A percentile compares a stretch with the other conserved stretches of the same genome.
Evolutionary conservation across 2,113 vertebrate species (phyloP).

Genomic region (Oryzias woworae): DNA sequence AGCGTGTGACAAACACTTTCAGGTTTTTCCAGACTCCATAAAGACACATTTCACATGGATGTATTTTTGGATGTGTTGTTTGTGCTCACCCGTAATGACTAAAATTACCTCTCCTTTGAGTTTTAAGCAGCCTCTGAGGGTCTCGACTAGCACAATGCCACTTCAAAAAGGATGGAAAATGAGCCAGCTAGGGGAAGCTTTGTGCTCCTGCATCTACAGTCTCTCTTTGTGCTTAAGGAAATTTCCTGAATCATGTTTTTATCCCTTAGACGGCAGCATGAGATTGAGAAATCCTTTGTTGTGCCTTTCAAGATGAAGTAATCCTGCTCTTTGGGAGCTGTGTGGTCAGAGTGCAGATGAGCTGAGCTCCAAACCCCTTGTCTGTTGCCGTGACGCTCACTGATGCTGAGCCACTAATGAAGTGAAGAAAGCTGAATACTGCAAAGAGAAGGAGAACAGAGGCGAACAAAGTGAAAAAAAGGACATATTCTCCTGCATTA

Average conservation of each 20-base stretch:
- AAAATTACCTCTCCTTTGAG: slow-evolving; percentile 22
- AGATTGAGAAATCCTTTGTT: slow-evolving; percentile 1
- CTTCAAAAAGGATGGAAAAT: background rate
- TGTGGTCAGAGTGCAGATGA: slow-evolving; percentile 6
- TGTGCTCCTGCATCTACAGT: background rate
- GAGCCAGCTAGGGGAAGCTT: slow-evolving; percentile 7
- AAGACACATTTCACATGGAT: slow-evolving; percentile 58
- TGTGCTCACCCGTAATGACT: slow-evolving; percentile 26
- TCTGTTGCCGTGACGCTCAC: slow-evolving; percentile 8
- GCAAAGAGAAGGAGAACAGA: slow-evolving; percentile 31
- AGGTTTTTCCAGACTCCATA: slow-evolving; percentile 55
- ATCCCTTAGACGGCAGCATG: background rate
- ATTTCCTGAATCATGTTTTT: slow-evolving; percentile 14
- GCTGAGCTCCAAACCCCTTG: slow-evolving; percentile 16
- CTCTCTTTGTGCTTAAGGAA: slow-evolving; percentile 4
- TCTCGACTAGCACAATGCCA: background rate
- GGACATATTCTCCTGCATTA: slow-evolving; percentile 65
- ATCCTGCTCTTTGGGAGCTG: slow-evolving; percentile 1
- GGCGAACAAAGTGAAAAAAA: slow-evolving; percentile 42
- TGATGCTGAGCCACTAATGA: slow-evolving; percentile 17
- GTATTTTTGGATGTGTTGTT: slow-evolving; percentile 35
- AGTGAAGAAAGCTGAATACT: slow-evolving; percentile 31
- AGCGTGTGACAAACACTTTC: slow-evolving; percentile 3
- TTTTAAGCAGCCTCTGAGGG: slow-evolving; percentile 30
- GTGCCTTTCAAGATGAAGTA: slow-evolving; percentile 6